phyloP scores from a whole-genome alignment of 1,140 invertebrate genomes.

The Drosophila fuyamai region DNA sequence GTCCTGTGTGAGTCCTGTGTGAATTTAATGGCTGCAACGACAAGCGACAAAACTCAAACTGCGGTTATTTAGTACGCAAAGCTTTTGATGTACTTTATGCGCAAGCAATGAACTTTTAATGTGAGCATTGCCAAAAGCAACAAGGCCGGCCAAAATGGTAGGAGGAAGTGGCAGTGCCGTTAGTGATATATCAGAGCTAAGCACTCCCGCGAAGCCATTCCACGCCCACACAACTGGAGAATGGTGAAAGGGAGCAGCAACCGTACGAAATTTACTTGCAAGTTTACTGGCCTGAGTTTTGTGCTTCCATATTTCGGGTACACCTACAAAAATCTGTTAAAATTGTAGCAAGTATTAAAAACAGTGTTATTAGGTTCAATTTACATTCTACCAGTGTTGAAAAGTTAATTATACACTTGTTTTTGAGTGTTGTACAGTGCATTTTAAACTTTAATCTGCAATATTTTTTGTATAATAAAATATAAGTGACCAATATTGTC shows the following conservation, averaged over 20 bases:
- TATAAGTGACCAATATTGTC: too few relatives aligned
- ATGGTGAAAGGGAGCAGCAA: conserved; percentile 18
- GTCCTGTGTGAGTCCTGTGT: conserved; percentile 18
- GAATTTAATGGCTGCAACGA: conserved; percentile 80
- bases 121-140: conserved; percentile 69
- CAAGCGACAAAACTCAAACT: conserved; percentile 78
- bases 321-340: neutral
- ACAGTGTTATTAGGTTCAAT: neutral
- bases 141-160: conserved; percentile 28
- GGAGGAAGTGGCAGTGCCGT: conserved; percentile 40
- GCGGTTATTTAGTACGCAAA: conserved; percentile 76
- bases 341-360: too few relatives aligned
- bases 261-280: conserved; percentile 25
- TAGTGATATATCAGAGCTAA: conserved; percentile 78
- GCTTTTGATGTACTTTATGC: conserved; percentile 81
- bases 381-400: neutral
- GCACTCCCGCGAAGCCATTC: conserved; percentile 53
- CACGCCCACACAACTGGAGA: conserved; percentile 34
- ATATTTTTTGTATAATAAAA: too few relatives aligned
- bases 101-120: conserved; percentile 83
- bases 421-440: neutral
- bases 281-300: conserved; percentile 13
- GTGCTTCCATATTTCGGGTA: conserved; percentile 13
- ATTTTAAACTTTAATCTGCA: too few relatives aligned
- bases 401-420: neutral